phyloP scores from a whole-genome alignment of 1,140 invertebrate genomes.

The Aphaenogaster floridana region DNA sequence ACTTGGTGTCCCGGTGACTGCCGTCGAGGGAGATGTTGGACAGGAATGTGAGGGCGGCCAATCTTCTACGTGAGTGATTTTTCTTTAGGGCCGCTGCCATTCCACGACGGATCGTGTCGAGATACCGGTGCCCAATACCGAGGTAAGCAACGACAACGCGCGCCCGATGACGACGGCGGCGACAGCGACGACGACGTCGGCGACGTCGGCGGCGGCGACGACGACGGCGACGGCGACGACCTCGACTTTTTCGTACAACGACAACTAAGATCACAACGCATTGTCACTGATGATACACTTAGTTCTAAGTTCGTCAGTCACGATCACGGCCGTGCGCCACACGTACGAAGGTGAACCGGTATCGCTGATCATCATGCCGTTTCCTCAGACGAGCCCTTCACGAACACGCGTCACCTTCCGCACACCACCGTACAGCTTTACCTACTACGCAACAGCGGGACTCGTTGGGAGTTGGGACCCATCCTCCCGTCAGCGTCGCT shows the following conservation, averaged over 20 bases:
- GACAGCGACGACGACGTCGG: neutral
- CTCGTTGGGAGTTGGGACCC: neutral
- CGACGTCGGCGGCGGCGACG: neutral
- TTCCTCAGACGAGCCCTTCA: slow-evolving; percentile 66
- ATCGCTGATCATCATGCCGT: slow-evolving; percentile 69
- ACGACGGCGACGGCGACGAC: neutral
- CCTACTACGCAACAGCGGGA: slow-evolving; percentile 72
- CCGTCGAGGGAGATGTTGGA: slow-evolving; percentile 98
- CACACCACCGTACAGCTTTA: slow-evolving; percentile 52
- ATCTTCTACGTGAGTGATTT: slow-evolving; percentile 90
- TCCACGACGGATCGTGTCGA: slow-evolving; percentile 75
- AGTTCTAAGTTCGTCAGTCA: slow-evolving; percentile 68
- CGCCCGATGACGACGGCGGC: slow-evolving; percentile 1
- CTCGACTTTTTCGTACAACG: slow-evolving; percentile 66
- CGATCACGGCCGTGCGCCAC: slow-evolving; percentile 37
- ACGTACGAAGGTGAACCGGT: slow-evolving; percentile 59
- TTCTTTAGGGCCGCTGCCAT: slow-evolving; percentile 88
- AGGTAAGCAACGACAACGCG: slow-evolving; percentile 57
- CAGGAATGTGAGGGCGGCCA: slow-evolving; percentile 96
- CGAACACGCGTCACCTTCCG: slow-evolving; percentile 45
- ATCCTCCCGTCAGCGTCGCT: slow-evolving; percentile 1
- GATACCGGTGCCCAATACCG: slow-evolving; percentile 51
- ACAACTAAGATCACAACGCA: slow-evolving; percentile 77
- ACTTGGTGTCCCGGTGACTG: slow-evolving; percentile 94
- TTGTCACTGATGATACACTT: slow-evolving; percentile 74